A percentile compares a stretch with the other conserved stretches of the same genome.
Conservation (phyloP, 2,888 invertebrate genomes). For the Rugalucina vietnamica region DNA sequence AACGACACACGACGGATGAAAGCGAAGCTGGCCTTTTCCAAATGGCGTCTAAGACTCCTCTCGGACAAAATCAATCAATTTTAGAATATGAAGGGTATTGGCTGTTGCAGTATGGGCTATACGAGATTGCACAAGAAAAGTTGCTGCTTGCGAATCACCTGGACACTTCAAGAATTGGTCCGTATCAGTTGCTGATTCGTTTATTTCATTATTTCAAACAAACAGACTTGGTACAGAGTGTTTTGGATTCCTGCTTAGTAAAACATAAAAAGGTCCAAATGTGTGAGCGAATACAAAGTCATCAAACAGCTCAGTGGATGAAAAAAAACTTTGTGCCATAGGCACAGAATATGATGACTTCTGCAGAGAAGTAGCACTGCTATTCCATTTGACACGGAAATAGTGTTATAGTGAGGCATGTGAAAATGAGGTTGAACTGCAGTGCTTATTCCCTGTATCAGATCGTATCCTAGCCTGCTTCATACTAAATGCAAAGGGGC, state of each 20-base stretch:
- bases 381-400: no score
- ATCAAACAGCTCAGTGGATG: no score
- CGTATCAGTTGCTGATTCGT: conserved; percentile 64
- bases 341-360: no score
- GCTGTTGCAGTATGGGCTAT: conserved; percentile 67
- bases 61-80: conserved; percentile 71
- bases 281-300: conserved; percentile 16
- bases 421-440: no score
- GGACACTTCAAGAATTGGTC: conserved; percentile 55
- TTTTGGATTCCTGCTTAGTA: conserved; percentile 38
- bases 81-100: conserved; percentile 74
- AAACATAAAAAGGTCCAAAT: conserved; percentile 21
- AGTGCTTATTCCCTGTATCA: no score
- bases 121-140: conserved; percentile 62
- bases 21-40: conserved; percentile 46
- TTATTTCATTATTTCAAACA: conserved; percentile 22
- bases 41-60: conserved; percentile 50
- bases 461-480: no score
- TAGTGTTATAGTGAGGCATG: no score
- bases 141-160: conserved; percentile 58
- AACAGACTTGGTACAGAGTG: conserved; percentile 11
- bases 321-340: no score
- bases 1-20: conserved; percentile 46
- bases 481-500: no score
- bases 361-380: no score